These are phyloP conservation scores for Teleogryllus oceanicus DNA, from an alignment of 2,888 invertebrate genomes.

Conservation along the genomic window DNA sequence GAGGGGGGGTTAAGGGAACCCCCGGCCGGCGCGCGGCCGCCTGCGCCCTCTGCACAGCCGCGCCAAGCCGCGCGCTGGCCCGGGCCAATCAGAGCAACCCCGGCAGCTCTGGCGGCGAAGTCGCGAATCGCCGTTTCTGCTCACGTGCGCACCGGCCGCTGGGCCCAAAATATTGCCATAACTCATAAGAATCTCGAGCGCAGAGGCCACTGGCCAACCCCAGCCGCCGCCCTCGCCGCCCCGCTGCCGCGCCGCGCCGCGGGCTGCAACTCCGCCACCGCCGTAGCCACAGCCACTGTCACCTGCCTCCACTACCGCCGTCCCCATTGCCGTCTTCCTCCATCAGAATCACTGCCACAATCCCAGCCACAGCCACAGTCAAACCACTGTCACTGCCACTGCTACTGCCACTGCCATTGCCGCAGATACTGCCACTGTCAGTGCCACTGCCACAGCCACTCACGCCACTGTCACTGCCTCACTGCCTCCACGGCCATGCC, in stretches of 20 bases:
- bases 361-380: neutral
- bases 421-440: neutral
- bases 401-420: neutral
- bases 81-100: too few relatives aligned
- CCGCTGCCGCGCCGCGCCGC: too few relatives aligned
- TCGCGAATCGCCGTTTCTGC: neutral
- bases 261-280: too few relatives aligned
- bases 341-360: neutral
- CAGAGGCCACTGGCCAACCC: too few relatives aligned
- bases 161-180: conserved; percentile 33
- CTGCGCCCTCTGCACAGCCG: neutral
- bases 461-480: too few relatives aligned
- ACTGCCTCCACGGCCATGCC: too few relatives aligned
- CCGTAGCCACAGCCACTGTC: neutral
- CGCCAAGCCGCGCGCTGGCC: neutral
- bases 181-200: conserved; percentile 29
- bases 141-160: neutral
- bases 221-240: too few relatives aligned
- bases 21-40: neutral
- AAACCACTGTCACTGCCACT: neutral
- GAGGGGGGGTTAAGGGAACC: too few relatives aligned
- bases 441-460: neutral
- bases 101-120: neutral
- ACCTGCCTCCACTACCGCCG: neutral
- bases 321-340: too few relatives aligned